Conservation (phyloP, 2,888 invertebrate genomes). For the Lapara coniferarum region DNA sequence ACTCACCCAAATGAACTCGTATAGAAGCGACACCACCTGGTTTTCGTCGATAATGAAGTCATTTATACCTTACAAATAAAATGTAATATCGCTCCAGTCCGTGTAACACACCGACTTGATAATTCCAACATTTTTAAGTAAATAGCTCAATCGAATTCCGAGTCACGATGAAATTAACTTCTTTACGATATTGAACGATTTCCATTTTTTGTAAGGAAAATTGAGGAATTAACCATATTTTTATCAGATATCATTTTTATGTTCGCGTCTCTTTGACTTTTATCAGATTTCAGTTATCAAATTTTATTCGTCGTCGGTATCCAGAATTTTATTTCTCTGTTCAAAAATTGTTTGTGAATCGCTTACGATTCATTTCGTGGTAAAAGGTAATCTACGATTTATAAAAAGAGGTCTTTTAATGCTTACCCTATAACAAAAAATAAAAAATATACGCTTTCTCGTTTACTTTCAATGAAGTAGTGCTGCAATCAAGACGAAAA, state of each 20-base stretch:
- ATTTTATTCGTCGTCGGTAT: not conserved
- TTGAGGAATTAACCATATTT: conserved; percentile 6
- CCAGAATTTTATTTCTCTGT: not conserved
- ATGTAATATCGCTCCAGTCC: too few species aligned
- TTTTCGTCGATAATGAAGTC: too few species aligned
- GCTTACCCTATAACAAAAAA: too few species aligned
- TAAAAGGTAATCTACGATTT: not conserved
- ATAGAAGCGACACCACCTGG: too few species aligned
- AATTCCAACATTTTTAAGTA: too few species aligned
- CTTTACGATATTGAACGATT: not conserved
- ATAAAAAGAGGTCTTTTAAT: not conserved
- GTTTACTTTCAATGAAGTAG: too few species aligned
- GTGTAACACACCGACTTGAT: too few species aligned
- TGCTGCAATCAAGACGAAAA: too few species aligned
- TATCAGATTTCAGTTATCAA: conserved; percentile 18
- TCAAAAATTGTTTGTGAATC: not conserved
- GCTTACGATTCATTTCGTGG: not conserved
- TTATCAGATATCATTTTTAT: not conserved
- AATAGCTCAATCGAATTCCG: too few species aligned
- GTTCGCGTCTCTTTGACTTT: conserved; percentile 11
- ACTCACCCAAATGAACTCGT: too few species aligned
- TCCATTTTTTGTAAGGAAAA: not conserved
- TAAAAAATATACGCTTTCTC: too few species aligned
- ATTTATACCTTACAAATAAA: too few species aligned
- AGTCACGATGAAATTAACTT: not conserved